These are phyloP conservation scores for Drosophila macrospina DNA, from an alignment of 2,888 invertebrate genomes.

Conservation along the genomic window DNA sequence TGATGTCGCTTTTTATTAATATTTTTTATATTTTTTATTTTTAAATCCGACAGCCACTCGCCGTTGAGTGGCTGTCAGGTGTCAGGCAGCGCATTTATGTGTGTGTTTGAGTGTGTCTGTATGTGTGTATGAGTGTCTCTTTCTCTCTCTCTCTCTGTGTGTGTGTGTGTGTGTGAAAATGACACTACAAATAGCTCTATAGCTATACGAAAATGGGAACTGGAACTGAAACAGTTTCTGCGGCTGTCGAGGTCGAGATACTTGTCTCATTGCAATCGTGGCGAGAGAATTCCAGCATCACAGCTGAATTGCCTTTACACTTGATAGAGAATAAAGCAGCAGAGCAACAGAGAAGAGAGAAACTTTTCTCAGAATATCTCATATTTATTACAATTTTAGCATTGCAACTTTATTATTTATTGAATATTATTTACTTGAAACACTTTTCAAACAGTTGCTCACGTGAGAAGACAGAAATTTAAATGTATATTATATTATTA, in stretches of 20 bases:
- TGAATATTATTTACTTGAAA: too few species aligned
- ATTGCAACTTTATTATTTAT: too few species aligned
- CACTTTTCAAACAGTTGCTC: too few species aligned
- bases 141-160: too few species aligned
- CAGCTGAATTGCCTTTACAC: conserved; percentile 2
- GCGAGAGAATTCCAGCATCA: background rate
- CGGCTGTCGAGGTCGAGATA: conserved; percentile 54
- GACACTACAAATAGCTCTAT: conserved; percentile 46
- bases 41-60: conserved; percentile 76
- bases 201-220: conserved; percentile 7
- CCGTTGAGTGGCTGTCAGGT: conserved; percentile 77
- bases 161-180: conserved; percentile 45
- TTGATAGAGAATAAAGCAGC: background rate
- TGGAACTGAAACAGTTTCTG: conserved; percentile 20
- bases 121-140: too few species aligned
- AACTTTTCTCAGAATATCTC: background rate
- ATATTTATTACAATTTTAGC: too few species aligned
- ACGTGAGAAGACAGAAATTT: too few species aligned
- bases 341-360: background rate
- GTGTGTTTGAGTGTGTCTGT: conserved; percentile 10
- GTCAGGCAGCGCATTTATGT: conserved; percentile 58
- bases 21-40: conserved; percentile 56
- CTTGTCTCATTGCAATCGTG: conserved; percentile 49
- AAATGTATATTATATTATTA: too few species aligned
- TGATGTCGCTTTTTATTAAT: conserved; percentile 55